Conservation (phyloP, 37 sponge, comb jelly and placozoan species). For the Haliclona indistincta region DNA sequence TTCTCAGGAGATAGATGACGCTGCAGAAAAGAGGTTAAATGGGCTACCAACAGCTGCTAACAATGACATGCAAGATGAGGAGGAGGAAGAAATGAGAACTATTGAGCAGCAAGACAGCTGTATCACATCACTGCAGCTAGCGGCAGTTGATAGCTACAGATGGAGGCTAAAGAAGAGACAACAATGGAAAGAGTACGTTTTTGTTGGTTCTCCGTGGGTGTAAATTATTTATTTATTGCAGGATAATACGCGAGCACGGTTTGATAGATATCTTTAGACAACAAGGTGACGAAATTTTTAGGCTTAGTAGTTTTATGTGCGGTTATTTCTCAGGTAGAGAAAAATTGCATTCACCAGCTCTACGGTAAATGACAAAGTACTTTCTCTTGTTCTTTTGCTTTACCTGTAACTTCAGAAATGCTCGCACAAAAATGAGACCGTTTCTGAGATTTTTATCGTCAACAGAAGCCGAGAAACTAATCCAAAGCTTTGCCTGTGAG, state of each 20-base stretch:
- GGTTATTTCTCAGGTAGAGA: not conserved
- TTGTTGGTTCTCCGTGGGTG: not conserved
- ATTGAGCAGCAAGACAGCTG: too few species aligned
- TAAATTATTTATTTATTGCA: slow-evolving; percentile 1
- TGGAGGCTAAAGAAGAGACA: slow-evolving; percentile 41
- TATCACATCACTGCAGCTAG: slow-evolving; percentile 61
- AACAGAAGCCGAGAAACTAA: slow-evolving; percentile 51
- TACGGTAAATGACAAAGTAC: not conserved
- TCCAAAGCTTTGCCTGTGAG: slow-evolving; percentile 67
- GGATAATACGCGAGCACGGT: slow-evolving; percentile 76
- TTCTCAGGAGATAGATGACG: not conserved
- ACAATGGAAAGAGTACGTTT: slow-evolving; percentile 49
- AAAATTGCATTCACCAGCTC: not conserved
- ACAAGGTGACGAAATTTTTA: slow-evolving; percentile 9
- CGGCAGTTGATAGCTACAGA: slow-evolving; percentile 56
- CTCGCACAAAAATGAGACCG: slow-evolving; percentile 26
- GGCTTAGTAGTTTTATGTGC: not conserved
- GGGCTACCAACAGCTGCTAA: not conserved
- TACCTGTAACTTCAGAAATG: slow-evolving; percentile 18
- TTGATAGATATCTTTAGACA: slow-evolving; percentile 48
- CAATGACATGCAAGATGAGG: not conserved
- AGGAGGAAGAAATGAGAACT: not conserved
- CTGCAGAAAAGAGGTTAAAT: not conserved
- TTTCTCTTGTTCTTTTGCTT: not conserved
- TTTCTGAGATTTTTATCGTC: slow-evolving; percentile 73